Evolutionary conservation across 2,888 invertebrate genomes (phyloP), one percentile per base, ranked within the genome.

Genomic region (Oithona nana): DNA sequence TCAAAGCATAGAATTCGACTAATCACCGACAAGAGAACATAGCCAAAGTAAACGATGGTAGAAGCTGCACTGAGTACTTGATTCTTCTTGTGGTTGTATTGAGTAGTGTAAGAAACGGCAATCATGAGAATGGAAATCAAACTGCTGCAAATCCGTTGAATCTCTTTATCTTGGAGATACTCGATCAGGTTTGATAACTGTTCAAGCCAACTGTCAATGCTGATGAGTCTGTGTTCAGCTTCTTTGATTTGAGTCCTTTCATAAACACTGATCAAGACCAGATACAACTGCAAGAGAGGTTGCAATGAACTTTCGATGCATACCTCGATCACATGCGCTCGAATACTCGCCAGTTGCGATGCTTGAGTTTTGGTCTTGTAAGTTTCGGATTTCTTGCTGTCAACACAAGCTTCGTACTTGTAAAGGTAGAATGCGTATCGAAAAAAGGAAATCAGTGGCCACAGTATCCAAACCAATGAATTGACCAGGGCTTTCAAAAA

Each of bases 301-400:
- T 59, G 59, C 24, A 59, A 29, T 6, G 59, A 59, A 13, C 50
- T 24, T 26, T 59, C 59, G 13, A 50, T 59, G 26, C 59, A 59
- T 20, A 59, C 59, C 28, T 59, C 59, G 29, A 59, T 59, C 1
- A 59, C 13, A 50, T 59, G 59, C 24, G 59, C 24, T 50, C 59
- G 20, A 3, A 50, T 24, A 20, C 59, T 29, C 24, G 50, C 50
- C 20, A 50, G 3, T 13, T 26, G 22, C 24, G 59, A 24, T 11
- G 22, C 26, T n/a, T 50, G 48, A 22, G 49, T 16, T 20, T 24
- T 22, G 20, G 28, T 24, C 20, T 29, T 24, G 28, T 59, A 29
- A 2, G 50, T 48, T 6, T 8, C 20, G 1, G 29, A 26, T 1
- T 49, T 22, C n/a, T 48, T 50, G 50, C 26, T 29, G 28, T 24